These are phyloP conservation scores for Tiliacea citrago DNA, from an alignment of 2,888 invertebrate genomes.

Conservation along the genomic window DNA sequence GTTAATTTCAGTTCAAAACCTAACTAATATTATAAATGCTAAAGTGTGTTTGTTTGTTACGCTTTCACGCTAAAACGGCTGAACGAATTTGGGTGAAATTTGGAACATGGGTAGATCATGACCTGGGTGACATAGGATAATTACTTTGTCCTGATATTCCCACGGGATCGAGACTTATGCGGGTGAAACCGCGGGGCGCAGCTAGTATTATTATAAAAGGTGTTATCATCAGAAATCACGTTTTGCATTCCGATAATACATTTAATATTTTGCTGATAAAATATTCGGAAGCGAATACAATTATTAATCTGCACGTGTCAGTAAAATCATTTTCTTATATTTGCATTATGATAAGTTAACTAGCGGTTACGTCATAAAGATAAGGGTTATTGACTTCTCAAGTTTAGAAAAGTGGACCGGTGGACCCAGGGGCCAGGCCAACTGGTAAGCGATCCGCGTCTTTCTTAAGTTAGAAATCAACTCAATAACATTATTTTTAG, in stretches of 20 bases:
- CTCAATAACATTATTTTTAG: background rate
- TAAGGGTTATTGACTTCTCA: constrained; percentile 39
- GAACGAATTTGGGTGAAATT: too few species aligned
- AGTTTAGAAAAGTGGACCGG: constrained; percentile 20
- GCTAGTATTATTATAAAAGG: constrained; percentile 6
- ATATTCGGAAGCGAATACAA: too few species aligned
- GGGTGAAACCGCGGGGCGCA: too few species aligned
- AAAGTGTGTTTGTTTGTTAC: too few species aligned
- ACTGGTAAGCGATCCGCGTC: background rate
- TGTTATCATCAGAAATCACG: constrained; percentile 39
- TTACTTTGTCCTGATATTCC: too few species aligned
- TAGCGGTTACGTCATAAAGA: background rate
- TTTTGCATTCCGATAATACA: constrained; percentile 16
- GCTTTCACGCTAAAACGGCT: too few species aligned
- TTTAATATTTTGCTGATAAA: constrained; percentile 33
- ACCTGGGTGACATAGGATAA: too few species aligned
- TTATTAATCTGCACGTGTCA: constrained; percentile 4
- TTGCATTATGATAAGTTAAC: constrained; percentile 25
- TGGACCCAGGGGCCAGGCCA: constrained; percentile 19
- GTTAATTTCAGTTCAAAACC: background rate
- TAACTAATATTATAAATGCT: too few species aligned
- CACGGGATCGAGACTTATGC: too few species aligned
- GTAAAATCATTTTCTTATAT: constrained; percentile 13
- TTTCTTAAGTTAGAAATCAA: constrained; percentile 4
- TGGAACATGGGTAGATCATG: too few species aligned